These are phyloP conservation scores for Pachyuromys duprasi DNA, from an alignment of 2,797 vertebrate species.

Conservation along the genomic window DNA sequence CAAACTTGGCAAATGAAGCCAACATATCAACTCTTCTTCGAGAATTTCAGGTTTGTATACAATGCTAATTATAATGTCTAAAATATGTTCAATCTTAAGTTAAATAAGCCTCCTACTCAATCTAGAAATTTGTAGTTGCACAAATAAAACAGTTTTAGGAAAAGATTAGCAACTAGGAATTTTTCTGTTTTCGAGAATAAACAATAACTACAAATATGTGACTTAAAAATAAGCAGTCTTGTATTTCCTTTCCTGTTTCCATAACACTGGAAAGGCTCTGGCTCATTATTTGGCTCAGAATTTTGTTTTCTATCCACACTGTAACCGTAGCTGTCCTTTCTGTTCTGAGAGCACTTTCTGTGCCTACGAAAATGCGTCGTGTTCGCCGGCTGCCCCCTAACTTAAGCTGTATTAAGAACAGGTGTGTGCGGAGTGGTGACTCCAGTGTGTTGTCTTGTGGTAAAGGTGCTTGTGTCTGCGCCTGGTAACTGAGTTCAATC, in stretches of 20 bases:
- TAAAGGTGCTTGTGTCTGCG: background rate
- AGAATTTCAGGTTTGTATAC: conserved; percentile 95
- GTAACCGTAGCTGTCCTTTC: background rate
- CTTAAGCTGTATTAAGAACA: background rate
- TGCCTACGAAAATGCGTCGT: background rate
- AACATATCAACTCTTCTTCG: conserved; percentile 97
- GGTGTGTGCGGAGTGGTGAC: background rate
- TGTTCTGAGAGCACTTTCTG: background rate
- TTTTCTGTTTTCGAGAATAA: conserved; percentile 3
- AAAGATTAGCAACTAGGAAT: background rate
- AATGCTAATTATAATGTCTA: conserved; percentile 38
- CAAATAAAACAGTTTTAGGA: conserved; percentile 57
- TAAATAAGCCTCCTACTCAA: background rate
- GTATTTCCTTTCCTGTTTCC: background rate
- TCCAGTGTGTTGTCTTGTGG: background rate
- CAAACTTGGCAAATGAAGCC: conserved; percentile 96
- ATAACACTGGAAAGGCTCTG: background rate
- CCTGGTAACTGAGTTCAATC: background rate
- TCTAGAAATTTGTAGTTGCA: conserved; percentile 30
- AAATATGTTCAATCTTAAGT: conserved; percentile 22
- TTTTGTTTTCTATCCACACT: background rate
- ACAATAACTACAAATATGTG: background rate
- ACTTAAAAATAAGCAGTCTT: background rate
- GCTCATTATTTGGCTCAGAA: background rate
- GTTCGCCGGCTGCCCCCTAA: background rate